Percentiles rank a stretch among this genome's conserved stretches.
phyloP scores from a whole-genome alignment of 2,797 vertebrate genomes.

The Melanitta fusca region DNA sequence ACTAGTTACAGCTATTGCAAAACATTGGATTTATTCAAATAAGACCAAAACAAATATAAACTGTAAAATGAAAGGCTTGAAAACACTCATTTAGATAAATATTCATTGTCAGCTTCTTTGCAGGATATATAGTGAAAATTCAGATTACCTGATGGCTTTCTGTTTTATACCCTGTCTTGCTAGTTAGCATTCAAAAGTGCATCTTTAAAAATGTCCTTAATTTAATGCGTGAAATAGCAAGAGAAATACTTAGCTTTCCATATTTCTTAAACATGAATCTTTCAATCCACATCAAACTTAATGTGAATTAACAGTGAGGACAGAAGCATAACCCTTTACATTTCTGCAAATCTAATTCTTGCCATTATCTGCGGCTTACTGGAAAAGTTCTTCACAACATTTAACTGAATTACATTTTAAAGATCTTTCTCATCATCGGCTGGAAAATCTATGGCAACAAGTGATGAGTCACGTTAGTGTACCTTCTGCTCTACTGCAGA shows the following conservation, averaged over 20 bases:
- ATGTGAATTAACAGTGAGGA: conserved; percentile 9
- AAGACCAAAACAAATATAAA: conserved; percentile 34
- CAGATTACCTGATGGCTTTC: background rate
- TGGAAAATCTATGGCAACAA: conserved; percentile 47
- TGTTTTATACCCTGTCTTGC: conserved; percentile 3
- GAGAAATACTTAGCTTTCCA: background rate
- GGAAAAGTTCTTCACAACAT: conserved; percentile 53
- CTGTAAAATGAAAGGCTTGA: background rate
- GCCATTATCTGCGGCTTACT: conserved; percentile 3
- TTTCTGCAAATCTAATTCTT: conserved; percentile 25
- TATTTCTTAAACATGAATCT: background rate
- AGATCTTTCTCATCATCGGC: conserved; percentile 7
- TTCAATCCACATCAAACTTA: background rate
- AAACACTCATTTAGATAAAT: conserved; percentile 45
- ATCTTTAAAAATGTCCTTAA: conserved; percentile 1
- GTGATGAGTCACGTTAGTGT: background rate
- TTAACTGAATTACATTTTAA: conserved; percentile 62
- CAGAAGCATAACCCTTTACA: background rate
- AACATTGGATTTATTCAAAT: conserved; percentile 50
- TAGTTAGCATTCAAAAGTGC: conserved; percentile 12
- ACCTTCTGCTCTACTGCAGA: background rate
- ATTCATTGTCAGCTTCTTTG: background rate
- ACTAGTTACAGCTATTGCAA: conserved; percentile 18
- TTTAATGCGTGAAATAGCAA: conserved; percentile 40
- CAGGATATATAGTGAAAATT: background rate